A percentile compares a stretch with the other conserved stretches of the same genome.
phyloP scores from a whole-genome alignment of 2,888 invertebrate genomes.

The Lysandra coridon region DNA sequence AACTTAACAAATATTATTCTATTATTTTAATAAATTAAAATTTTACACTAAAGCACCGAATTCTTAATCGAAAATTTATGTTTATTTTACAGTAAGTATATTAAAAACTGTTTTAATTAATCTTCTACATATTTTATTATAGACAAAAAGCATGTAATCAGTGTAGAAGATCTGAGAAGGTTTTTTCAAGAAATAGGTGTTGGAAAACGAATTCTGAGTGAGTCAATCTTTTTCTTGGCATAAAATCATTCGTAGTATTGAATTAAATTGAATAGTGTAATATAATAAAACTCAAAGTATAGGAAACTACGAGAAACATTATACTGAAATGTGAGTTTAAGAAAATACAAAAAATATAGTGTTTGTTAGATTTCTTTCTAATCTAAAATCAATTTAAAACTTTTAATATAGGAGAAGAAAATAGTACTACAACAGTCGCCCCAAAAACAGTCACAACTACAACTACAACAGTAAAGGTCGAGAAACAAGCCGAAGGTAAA shows the following conservation, averaged over 20 bases:
- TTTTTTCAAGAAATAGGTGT: neutral
- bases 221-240: neutral
- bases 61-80: too few relatives aligned
- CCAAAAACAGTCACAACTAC: neutral
- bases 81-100: too few relatives aligned
- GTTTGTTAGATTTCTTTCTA: neutral
- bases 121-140: neutral
- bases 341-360: too few relatives aligned
- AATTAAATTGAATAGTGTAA: too few relatives aligned
- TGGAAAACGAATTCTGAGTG: neutral
- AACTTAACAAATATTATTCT: too few relatives aligned
- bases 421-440: neutral
- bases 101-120: too few relatives aligned
- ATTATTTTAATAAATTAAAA: too few relatives aligned
- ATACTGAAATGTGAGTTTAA: too few relatives aligned
- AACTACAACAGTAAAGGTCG: too few relatives aligned
- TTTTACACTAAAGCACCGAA: too few relatives aligned
- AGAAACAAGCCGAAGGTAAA: neutral
- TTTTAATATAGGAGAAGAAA: neutral
- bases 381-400: neutral
- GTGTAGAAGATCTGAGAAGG: neutral
- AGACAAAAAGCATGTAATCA: neutral
- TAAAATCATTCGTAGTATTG: neutral
- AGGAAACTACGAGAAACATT: too few relatives aligned
- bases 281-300: too few relatives aligned